Base-by-base conservation (phyloP, 2,797 vertebrate species). In the Xiphophorus birchmanni region DNA sequence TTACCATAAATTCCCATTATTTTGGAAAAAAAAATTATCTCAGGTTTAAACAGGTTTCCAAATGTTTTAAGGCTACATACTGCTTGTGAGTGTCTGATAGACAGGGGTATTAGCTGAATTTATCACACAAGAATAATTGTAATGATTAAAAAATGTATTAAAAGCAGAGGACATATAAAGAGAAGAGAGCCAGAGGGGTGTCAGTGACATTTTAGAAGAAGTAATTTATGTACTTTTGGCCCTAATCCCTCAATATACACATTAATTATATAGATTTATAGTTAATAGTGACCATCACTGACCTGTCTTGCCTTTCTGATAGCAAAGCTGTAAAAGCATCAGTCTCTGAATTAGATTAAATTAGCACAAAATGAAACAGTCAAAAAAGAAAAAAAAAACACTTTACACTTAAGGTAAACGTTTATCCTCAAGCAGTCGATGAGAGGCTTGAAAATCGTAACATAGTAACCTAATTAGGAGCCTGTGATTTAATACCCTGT, bases 401-500 rank as follows among this genome's bases (percentile, higher is more conserved):
- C 80, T 88, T 91, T 21, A 35, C 79, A 90, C 88, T 90, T 80
- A 93, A 84, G 82, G 72, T 93, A 88, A 89, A 88, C 80, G 65
- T 90, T 81, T 90, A 88, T 91, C 92, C 91, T 74, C 79, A 81
- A 92, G 92, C 88, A 91, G 81, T 93, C 91, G 86, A 93, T 89
- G 86, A 80, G 50, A 87, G 87, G 78, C 75, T 44, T 87, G 81
- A 86, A 87, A 89, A 88, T 86, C 72, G 83, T 92, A 95, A 91
- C 91, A 95, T 89, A 86, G 90, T 95, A 94, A 95, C 95, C 95
- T 93, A 95, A 95, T 96, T 95, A 95, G 95, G 94, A 91, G 74
- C 84, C 88, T 81, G 91, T 91, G 88, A 92, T 93, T 94, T 91
- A 80, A 94, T 95, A 93, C 88, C 86, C 87, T 93, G 88, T 95